Evolutionary conservation across 2,797 vertebrate genomes (phyloP), one percentile per base, ranked within the genome.

Genomic region (Vespertilio murinus): DNA sequence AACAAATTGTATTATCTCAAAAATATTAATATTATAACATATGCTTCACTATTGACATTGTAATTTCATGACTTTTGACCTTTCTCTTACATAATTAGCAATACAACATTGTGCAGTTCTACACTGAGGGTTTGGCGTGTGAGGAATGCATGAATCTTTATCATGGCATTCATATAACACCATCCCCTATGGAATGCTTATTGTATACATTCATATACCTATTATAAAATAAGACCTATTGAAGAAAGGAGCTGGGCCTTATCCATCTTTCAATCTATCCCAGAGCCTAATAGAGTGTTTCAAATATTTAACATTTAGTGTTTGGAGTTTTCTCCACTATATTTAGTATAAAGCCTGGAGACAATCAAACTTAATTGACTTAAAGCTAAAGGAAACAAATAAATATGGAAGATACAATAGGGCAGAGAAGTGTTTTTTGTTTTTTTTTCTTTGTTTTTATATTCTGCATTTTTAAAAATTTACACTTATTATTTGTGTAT

Each of bases 331-430:
- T 56, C 23, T 82, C 64, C 86, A 79, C 13, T 38, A 78, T 74
- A 52, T 64, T 64, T 71, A 75, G 49, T 13, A 79, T 33, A 4
- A 17, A 84, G 40, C 61, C 42, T 86, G 8, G 4, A 71, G 28
- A 90, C 11, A 64, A 67, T 9, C 6, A 67, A 94, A 83, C 56
- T 73, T 40, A 77, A 71, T 13, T 30, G 30, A 71, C 8, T 90
- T 80, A 92, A 93, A 97, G 91, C 8, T 90, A 95, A 88, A 80
- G 54, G 42, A 70, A 70, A 61, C 22, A 86, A 38, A 33, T 12
- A 54, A 54, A n/a, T 28, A 30, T 89, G 87, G 59, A 13, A 61
- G 59, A 3, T 3, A 79, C 3, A 96, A 40, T 28, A 95, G 30
- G 45, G 28, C 93, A 95, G 89, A 77, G 73, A 88, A 80, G 64